These are phyloP conservation scores for Myotis lucifugus DNA, from an alignment of 2,113 vertebrate genomes.

Conservation along the genomic window DNA sequence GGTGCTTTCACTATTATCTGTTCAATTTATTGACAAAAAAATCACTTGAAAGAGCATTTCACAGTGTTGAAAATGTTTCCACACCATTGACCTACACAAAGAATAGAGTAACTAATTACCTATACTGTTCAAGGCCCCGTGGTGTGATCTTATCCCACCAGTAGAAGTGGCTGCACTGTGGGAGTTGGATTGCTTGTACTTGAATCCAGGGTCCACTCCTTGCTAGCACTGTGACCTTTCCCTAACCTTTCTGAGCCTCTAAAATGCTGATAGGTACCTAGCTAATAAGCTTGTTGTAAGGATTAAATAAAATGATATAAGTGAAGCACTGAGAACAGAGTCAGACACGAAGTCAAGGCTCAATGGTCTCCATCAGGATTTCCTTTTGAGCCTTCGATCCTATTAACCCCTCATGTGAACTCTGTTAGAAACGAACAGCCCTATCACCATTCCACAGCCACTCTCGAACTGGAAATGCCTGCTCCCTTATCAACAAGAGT, in stretches of 20 bases:
- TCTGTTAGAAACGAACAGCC: background rate
- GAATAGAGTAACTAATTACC: background rate
- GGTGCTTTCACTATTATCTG: background rate
- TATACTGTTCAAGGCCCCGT: background rate
- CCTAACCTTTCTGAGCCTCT: background rate
- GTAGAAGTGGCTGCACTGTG: background rate
- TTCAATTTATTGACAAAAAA: background rate
- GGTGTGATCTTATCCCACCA: background rate
- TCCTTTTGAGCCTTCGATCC: background rate
- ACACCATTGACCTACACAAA: background rate
- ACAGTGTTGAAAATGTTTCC: background rate
- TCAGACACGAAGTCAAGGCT: background rate
- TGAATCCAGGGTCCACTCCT: background rate
- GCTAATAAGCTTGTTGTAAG: background rate
- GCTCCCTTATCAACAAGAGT: background rate
- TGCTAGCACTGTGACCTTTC: background rate
- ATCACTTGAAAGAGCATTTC: background rate
- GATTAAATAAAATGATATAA: background rate
- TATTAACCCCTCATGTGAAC: background rate
- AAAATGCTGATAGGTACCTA: background rate
- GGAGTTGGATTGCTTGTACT: background rate
- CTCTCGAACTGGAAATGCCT: background rate
- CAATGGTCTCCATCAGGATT: background rate
- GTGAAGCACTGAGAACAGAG: background rate
- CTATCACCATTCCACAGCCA: background rate